Evolutionary conservation across 2,888 invertebrate genomes (phyloP), one percentile per base, ranked within the genome.

Genomic region (Tinea semifulvella): DNA sequence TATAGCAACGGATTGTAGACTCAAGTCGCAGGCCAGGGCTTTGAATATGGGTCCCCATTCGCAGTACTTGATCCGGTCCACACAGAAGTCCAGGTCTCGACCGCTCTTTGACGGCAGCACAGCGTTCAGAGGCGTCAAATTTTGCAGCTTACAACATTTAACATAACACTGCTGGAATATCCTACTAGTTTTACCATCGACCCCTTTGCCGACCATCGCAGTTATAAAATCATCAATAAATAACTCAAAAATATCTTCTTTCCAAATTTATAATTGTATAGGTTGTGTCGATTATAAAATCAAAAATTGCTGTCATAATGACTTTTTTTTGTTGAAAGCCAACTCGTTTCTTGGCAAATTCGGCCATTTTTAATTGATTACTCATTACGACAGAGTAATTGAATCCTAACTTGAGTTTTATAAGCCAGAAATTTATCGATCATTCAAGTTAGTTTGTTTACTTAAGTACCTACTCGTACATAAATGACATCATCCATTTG

Each of bases 21-120:
- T 88, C 42, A 87, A 81, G 62, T 92, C 92, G 50, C 87, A 82
- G 40, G 86, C 83, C 3, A 92, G 67, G 0, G 92, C 88, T 54
- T 89, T 88, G 42, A 90, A 68, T 40, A 92, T 86, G 1, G 91
- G 87, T 20, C 84, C 79, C 92, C 92, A 92, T 52, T 92, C 91
- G 48, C 83, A 85, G 49, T 89, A 85, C 56, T 88, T 89, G 42
- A 92, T 82, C 51, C 91, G 85, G 58, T 92, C 92, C 43, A 88
- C 89, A 50, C 84, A 85, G 55, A 92, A 88, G 53, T 92, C 91
- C 48, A 89, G 56, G 28, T 75, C 65, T 42, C 84, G 77, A 13
- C 80, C 83, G 45, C 77, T 77, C 35, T 68, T 67, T n/a, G 69
- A 62, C 1, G 79, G 73, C 22, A 75, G 53, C n/a, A 77, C 70